phyloP scores from a whole-genome alignment of 2,797 vertebrate genomes.

The Acrossocheilus fasciatus region DNA sequence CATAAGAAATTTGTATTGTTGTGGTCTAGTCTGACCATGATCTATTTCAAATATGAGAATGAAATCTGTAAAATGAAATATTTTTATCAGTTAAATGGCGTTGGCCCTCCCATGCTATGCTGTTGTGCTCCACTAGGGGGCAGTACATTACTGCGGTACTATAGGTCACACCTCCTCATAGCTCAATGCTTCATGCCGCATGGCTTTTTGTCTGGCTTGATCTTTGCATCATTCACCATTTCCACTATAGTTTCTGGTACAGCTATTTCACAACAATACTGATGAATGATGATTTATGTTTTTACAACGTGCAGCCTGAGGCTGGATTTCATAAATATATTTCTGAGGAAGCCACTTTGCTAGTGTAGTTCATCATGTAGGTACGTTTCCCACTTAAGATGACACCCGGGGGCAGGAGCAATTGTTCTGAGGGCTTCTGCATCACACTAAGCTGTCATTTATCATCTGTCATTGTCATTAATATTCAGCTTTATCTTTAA shows the following conservation, averaged over 20 bases:
- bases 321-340: background rate
- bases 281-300: background rate
- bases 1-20: background rate
- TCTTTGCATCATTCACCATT: conserved; percentile 18
- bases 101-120: conserved; percentile 23
- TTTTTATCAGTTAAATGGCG: background rate
- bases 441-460: conserved; percentile 60
- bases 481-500: conserved; percentile 75
- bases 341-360: background rate
- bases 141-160: conserved; percentile 54
- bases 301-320: background rate
- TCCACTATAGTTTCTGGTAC: background rate
- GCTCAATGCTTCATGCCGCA: conserved; percentile 3
- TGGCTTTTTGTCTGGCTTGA: conserved; percentile 44
- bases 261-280: background rate
- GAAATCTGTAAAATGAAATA: background rate
- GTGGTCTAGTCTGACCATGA: background rate
- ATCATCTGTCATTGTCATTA: conserved; percentile 67
- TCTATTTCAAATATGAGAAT: background rate
- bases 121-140: conserved; percentile 70
- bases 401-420: background rate
- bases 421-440: conserved; percentile 8
- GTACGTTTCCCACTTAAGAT: background rate
- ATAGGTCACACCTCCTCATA: conserved; percentile 12
- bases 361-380: background rate